Conservation (phyloP, 2,888 invertebrate genomes). For the Pachycephus smyrnensis region DNA sequence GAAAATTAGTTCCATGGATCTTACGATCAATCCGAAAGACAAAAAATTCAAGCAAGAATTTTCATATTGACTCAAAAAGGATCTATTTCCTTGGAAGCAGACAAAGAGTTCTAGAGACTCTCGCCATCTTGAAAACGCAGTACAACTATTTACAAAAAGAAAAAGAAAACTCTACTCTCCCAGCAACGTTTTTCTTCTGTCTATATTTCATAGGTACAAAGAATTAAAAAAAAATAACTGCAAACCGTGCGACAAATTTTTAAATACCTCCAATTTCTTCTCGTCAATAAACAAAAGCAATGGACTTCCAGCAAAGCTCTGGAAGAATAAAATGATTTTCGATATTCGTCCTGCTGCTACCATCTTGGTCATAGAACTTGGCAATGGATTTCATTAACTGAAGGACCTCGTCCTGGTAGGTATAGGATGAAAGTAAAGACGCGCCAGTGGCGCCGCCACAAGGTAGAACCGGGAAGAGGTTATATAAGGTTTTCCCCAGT, state of each 20-base stretch:
- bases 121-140: not conserved
- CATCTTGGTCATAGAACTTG: conserved; percentile 33
- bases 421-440: not conserved
- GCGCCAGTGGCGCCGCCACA: not conserved
- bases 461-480: not conserved
- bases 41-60: not conserved
- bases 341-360: conserved; percentile 30
- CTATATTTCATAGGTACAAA: not conserved
- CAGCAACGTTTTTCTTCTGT: not conserved
- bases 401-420: conserved; percentile 33
- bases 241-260: not conserved
- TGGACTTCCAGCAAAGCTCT: not conserved
- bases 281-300: not conserved
- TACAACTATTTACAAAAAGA: not conserved
- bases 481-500: not conserved
- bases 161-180: not conserved
- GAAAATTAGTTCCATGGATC: not conserved
- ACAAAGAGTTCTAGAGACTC: not conserved
- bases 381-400: conserved; percentile 54
- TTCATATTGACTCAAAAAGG: not conserved
- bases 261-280: not conserved
- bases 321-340: conserved; percentile 28
- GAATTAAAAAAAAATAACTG: not conserved
- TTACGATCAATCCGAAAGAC: not conserved
- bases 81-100: not conserved